Conservation (phyloP, 2,888 invertebrate genomes). For the Lycocerus yunnanus region DNA sequence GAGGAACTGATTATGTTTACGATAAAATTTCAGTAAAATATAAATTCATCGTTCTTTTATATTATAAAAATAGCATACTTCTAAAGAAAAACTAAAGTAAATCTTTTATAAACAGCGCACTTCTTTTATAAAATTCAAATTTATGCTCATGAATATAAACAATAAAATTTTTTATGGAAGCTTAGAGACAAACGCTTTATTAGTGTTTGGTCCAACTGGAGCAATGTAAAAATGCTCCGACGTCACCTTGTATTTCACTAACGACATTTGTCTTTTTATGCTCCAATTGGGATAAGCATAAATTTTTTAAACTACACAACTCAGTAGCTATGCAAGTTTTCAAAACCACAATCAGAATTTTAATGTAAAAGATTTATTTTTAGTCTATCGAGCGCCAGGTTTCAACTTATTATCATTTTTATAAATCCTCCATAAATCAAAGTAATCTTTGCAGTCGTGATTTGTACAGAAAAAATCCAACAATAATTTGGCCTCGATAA, state of each 20-base stretch:
- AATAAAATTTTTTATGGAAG: neutral
- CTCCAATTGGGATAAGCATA: neutral
- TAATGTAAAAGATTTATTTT: neutral
- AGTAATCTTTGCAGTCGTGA: neutral
- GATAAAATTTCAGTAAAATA: neutral
- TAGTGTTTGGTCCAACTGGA: neutral
- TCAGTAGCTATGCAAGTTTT: neutral
- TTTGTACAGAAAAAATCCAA: neutral
- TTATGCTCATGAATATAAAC: neutral
- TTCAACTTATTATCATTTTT: neutral
- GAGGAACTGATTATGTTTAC: neutral
- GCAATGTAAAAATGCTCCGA: neutral
- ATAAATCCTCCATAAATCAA: neutral
- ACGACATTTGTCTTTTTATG: neutral
- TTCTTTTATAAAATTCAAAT: neutral
- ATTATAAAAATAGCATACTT: neutral
- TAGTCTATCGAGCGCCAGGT: neutral
- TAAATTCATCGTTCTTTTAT: neutral
- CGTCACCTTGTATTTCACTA: neutral
- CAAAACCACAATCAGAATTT: neutral
- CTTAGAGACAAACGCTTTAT: neutral
- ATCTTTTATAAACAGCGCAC: neutral
- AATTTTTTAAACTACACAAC: neutral
- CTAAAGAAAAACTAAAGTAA: neutral
- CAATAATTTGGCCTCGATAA: neutral